Evolutionary conservation across 2,888 invertebrate genomes (phyloP).

Genomic region (Oxyscelio sp.): DNA sequence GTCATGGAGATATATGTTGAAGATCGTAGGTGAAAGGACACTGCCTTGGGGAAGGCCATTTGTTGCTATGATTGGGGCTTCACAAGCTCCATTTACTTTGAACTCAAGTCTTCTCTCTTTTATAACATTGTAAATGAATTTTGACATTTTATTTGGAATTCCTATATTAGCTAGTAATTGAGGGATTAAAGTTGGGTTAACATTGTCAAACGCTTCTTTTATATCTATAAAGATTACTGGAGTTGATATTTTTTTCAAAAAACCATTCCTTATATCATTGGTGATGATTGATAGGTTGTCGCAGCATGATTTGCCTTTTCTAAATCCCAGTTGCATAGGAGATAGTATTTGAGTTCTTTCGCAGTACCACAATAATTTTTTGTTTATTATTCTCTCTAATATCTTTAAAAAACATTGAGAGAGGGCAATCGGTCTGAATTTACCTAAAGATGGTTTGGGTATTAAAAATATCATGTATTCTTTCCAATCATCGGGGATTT

Average conservation of each 20-base stretch:
- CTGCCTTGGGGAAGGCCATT: constrained; percentile 26
- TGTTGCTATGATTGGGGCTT: background rate
- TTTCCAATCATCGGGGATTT: no score
- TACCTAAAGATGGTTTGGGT: no score
- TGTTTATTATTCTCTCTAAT: no score
- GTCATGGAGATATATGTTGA: constrained; percentile 2
- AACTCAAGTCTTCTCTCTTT: background rate
- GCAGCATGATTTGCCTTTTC: background rate
- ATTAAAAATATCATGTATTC: no score
- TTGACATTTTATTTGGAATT: background rate
- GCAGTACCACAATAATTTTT: no score
- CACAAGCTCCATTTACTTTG: background rate
- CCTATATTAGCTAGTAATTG: background rate
- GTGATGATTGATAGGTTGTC: background rate
- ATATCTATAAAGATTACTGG: background rate
- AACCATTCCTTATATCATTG: background rate
- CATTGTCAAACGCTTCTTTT: background rate
- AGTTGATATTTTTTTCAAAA: background rate
- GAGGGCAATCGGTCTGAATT: no score
- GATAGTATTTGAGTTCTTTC: no score
- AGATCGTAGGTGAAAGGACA: constrained; percentile 11
- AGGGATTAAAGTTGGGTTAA: background rate
- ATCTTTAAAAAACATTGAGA: no score
- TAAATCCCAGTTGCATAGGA: no score
- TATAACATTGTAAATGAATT: background rate